Evolutionary conservation across 2,888 invertebrate species (phyloP), one percentile per base, ranked within the genome.

Genomic region (Dolomedes plantarius): DNA sequence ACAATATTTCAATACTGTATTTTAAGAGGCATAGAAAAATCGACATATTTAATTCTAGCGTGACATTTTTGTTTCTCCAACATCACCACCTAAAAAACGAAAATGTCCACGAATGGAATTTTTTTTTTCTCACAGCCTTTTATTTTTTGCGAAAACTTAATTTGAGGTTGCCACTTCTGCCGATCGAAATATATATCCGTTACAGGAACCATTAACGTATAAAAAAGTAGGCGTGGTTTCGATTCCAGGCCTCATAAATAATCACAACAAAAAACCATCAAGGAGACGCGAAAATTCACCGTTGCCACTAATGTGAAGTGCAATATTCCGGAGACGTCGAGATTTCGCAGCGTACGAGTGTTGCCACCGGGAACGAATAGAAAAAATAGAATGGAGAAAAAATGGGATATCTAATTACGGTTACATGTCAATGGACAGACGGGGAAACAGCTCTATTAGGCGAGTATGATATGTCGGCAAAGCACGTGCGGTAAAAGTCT

Each of bases 391-490:
- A 13, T 5, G n/a, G 1, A 31, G 7, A 31, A 65, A 65, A 36
- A 27, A 31, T 31, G 16, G 31, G 23, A 39, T 39, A 69, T 69
- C 56, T 81, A 68, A 81, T 81, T 81, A 74, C 56, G 68, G 73
- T 28, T 56, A 67, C 50, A 39, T 69, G 67, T 79, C 80, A 62
- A 56, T 56, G 56, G 56, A 56, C 28, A 56, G 50, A 16, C 31
- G 56, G 36, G 56, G 69, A 69, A 67, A 81, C 80, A 41, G 74
- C 80, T 81, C 80, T 74, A 81, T 81, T 81, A 81, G 67, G n/a
- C 41, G 39, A 56, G 50, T 68, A 39, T 73, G 65, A 81, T 81
- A 56, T 72, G 80, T 69, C 68, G 80, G 67, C 80, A 9, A 32
- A 16, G 73, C 80, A 81, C 80, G 80, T 81, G 19, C 39, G 50